Conservation (phyloP, 2,113 vertebrate species). For the Gymnogyps californianus region DNA sequence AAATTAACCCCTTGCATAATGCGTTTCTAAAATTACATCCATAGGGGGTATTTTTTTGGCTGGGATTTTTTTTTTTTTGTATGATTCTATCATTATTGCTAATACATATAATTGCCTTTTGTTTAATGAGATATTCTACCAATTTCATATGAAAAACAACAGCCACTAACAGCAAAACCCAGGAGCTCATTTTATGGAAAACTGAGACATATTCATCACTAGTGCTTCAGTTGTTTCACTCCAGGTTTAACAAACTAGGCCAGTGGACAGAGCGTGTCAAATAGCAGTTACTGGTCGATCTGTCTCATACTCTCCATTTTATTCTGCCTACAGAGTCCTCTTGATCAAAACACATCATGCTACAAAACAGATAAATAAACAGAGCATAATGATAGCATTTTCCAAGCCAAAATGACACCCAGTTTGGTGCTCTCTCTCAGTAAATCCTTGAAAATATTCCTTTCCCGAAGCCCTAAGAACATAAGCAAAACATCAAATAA, state of each 20-base stretch:
- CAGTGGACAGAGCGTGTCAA: not conserved
- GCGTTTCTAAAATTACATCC: conserved; percentile 43
- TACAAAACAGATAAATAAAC: not conserved
- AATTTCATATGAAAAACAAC: conserved; percentile 18
- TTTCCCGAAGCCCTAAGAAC: not conserved
- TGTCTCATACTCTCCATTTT: not conserved
- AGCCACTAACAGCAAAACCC: not conserved
- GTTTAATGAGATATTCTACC: conserved; percentile 34
- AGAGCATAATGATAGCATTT: not conserved
- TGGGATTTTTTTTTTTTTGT: not conserved
- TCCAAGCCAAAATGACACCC: not conserved
- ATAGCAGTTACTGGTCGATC: not conserved
- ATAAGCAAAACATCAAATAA: not conserved
- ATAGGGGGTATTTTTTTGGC: not conserved
- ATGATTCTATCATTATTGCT: conserved; percentile 31
- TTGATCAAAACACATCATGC: not conserved
- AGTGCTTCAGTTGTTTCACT: not conserved
- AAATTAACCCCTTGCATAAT: conserved; percentile 67
- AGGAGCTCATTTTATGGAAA: not conserved
- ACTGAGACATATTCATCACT: not conserved
- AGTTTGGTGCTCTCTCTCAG: not conserved
- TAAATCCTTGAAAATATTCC: not conserved
- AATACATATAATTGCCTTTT: conserved; percentile 53
- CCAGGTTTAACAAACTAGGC: not conserved
- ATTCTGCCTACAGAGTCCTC: not conserved